These are phyloP conservation scores for Chymomyza caudatula DNA, from an alignment of 2,888 invertebrate species.

Conservation along the genomic window DNA sequence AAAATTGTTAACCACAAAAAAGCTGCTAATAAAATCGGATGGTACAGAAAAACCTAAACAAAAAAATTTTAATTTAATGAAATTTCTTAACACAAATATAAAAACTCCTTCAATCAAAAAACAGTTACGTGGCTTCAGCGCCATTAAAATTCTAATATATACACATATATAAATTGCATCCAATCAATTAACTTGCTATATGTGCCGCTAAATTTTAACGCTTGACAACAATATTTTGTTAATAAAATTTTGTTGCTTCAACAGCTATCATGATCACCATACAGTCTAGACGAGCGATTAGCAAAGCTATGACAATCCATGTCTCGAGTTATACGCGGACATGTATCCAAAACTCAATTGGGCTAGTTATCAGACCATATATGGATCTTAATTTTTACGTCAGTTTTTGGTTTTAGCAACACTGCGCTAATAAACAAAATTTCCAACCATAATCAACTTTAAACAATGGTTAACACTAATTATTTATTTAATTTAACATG, in stretches of 20 bases:
- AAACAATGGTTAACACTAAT: constrained; percentile 29
- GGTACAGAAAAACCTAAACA: background rate
- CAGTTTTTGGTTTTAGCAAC: constrained; percentile 42
- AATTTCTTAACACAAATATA: background rate
- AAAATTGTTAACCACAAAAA: background rate
- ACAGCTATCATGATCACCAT: constrained; percentile 10
- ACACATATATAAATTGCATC: background rate
- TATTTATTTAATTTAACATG: constrained; percentile 4
- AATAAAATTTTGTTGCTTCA: constrained; percentile 1
- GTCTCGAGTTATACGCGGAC: constrained; percentile 20
- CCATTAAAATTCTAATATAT: background rate
- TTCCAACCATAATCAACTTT: constrained; percentile 42
- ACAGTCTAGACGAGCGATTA: constrained; percentile 55
- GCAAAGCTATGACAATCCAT: constrained; percentile 35
- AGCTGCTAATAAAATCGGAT: background rate
- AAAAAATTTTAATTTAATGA: background rate
- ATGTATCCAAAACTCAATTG: constrained; percentile 21
- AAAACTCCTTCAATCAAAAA: background rate
- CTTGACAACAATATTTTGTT: constrained; percentile 25
- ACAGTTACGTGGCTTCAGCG: background rate
- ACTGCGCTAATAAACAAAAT: constrained; percentile 49
- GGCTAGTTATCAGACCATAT: constrained; percentile 24
- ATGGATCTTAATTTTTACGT: constrained; percentile 5
- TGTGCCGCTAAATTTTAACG: too few relatives aligned
- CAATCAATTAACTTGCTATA: background rate